Base-by-base conservation (phyloP, 2,797 vertebrate genomes). In the Basileuterus tristriatus region DNA sequence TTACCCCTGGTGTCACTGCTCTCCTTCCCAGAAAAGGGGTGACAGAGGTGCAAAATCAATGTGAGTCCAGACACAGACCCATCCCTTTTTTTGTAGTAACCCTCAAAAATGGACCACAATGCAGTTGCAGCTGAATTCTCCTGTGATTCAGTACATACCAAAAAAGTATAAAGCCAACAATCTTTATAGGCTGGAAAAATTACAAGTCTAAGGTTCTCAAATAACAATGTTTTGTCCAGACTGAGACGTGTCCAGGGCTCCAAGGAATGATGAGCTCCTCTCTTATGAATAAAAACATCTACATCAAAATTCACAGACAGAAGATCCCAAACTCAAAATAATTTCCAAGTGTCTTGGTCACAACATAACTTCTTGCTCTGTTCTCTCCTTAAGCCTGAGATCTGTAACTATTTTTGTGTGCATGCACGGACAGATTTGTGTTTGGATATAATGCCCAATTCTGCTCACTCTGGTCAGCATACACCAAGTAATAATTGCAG, bases 371-470 rank as follows among this genome's bases (percentile, higher is more conserved):
- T 77, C 39, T 53, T 67, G 13, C 6, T 79, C 12, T 71, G 8
- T 39, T 83, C 34, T 90, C 62, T 75, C 46, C 39, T 86, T 64
- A 58, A 36, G 18, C n/a, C 37, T 68, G 11, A 84, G 30, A 67
- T 59, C 6, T 41, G 1, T 9, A 62, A 22, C 16, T 47, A 15
- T 15, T 47, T 79, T 36, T 62, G 10, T 41, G 26, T 16, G 15
- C 0, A 0, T 9, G 1, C 6, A 18, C 0, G 4, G 68, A 30
- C 27, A 22, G 39, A 26, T 82, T 52, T 46, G 8, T 80, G 20
- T 74, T 83, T 55, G 37, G 37, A 29, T 69, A 34, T 26, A 64
- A 74, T 71, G 37, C 11, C 47, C 56, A 52, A 64, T 39, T 37
- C 6, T 50, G 23, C 23, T 71, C 0, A 1, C 6, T 65, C 49